Evolutionary conservation across 2,113 vertebrate species (phyloP).

Genomic region (Upupa epops): DNA sequence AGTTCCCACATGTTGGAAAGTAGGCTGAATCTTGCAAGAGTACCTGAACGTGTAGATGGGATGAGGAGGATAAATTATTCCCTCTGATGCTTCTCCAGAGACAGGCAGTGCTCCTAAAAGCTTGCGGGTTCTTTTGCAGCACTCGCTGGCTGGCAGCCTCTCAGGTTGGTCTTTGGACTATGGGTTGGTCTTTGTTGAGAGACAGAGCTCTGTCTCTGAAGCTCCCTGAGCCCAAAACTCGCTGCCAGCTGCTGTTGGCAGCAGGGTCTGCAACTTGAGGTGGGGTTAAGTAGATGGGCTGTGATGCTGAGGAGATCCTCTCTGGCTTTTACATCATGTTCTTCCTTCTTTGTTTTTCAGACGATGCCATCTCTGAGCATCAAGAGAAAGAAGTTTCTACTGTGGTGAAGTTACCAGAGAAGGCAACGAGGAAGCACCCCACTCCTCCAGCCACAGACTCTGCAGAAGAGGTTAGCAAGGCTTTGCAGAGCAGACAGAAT

Average conservation of each 20-base stretch:
- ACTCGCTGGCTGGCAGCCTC: not conserved
- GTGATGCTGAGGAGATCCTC: not conserved
- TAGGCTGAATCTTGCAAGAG: not conserved
- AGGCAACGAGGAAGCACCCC: constrained; percentile 21
- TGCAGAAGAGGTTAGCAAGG: constrained; percentile 66
- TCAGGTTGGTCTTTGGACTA: not conserved
- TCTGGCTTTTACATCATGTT: not conserved
- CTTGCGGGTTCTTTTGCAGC: not conserved
- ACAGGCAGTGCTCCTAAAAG: not conserved
- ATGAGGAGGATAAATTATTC: not conserved
- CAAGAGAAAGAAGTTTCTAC: constrained; percentile 32
- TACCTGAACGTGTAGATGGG: not conserved
- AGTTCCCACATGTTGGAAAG: not conserved
- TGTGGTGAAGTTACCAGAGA: constrained; percentile 31
- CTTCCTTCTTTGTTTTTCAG: constrained; percentile 36
- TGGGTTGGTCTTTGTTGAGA: not conserved
- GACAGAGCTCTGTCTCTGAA: not conserved
- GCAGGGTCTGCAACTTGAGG: not conserved
- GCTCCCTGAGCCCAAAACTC: not conserved
- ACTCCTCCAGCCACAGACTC: constrained; percentile 2
- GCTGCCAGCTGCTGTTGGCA: not conserved
- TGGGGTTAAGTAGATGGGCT: not conserved
- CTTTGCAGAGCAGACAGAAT: not conserved
- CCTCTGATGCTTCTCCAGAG: not conserved
- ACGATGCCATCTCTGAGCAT: not conserved